These are phyloP conservation scores for Dicycla oo DNA, from an alignment of 2,888 invertebrate genomes.

Conservation along the genomic window DNA sequence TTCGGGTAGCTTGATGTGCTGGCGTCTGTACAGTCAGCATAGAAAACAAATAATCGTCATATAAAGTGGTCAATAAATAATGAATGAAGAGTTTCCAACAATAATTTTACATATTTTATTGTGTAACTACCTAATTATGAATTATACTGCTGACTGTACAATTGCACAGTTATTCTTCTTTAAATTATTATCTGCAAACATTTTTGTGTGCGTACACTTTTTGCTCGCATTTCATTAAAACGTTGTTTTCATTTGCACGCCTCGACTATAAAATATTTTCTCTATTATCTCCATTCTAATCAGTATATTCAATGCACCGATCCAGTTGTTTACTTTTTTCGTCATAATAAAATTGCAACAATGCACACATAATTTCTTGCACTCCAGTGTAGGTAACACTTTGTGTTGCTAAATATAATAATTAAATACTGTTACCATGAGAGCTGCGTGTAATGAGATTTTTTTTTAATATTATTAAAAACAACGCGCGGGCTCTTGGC, in stretches of 20 bases:
- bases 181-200: slow-evolving; percentile 38
- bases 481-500: not conserved
- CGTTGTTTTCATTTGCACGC: slow-evolving; percentile 59
- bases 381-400: slow-evolving; percentile 33
- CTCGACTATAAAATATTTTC: slow-evolving; percentile 62
- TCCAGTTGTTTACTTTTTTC: slow-evolving; percentile 59
- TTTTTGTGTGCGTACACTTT: slow-evolving; percentile 55
- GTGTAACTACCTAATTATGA: slow-evolving; percentile 3
- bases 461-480: slow-evolving; percentile 5
- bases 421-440: slow-evolving; percentile 39
- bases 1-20: no score
- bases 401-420: slow-evolving; percentile 45
- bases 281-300: slow-evolving; percentile 66
- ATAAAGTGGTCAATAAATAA: not conserved
- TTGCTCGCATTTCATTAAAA: slow-evolving; percentile 51
- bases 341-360: slow-evolving; percentile 65
- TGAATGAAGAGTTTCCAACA: not conserved
- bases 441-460: slow-evolving; percentile 13
- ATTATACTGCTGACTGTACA: slow-evolving; percentile 14
- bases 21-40: not conserved
- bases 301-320: slow-evolving; percentile 62
- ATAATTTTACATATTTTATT: slow-evolving; percentile 22
- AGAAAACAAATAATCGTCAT: slow-evolving; percentile 13
- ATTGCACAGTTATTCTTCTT: slow-evolving; percentile 31
- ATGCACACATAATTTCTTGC: slow-evolving; percentile 55